Evolutionary conservation across 37 sponge, comb jelly and placozoan genomes (phyloP), one percentile per base, ranked within the genome.

Genomic region (Aphrocallistes beatrix): DNA sequence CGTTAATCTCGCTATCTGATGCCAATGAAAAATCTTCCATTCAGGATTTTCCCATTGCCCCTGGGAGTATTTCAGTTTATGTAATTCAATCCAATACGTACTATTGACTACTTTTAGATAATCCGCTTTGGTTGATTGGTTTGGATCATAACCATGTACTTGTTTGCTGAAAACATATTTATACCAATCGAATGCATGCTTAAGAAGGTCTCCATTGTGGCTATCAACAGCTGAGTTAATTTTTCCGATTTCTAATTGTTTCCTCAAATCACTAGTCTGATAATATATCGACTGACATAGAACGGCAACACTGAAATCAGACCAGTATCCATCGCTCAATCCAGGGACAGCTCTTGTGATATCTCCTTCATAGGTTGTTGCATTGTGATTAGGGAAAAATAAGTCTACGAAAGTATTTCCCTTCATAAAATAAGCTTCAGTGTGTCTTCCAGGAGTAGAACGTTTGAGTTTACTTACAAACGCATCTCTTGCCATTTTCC

Each of bases 401-500:
- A 75, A 17, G 0, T 1, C 28, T 75, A 6, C 36, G 23, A 75
- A 75, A 13, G 36, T 10, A 13, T 75, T 75, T 0, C 81, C 81
- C 9, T n/a, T n/a, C n/a, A 9, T 0, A 75, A 36, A 75, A 36
- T 10, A 75, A 10, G 23, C 0, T 75, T 75, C 81, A 75, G 23
- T 17, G 81, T 75, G 81, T 75, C 81, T 75, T 10, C 81, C 81
- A 75, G 81, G 81, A 75, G 81, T 75, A 37, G 81, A 34, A 6
- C 81, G 36, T 9, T 75, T 75, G 36, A 75, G 6, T 75, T 75
- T 75, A 36, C 23, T 75, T 37, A 75, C 81, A 10, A 75, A 75
- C 17, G 81, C 25, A 0, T 19, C 10, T 34, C 81, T 34, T 10
- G 81, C 1, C 36, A 19, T 19, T n/a, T n/a, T n/a, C n/a, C n/a